These are phyloP conservation scores for Pelecanoides urinatrix DNA, from an alignment of 2,113 vertebrate genomes.

Conservation along the genomic window DNA sequence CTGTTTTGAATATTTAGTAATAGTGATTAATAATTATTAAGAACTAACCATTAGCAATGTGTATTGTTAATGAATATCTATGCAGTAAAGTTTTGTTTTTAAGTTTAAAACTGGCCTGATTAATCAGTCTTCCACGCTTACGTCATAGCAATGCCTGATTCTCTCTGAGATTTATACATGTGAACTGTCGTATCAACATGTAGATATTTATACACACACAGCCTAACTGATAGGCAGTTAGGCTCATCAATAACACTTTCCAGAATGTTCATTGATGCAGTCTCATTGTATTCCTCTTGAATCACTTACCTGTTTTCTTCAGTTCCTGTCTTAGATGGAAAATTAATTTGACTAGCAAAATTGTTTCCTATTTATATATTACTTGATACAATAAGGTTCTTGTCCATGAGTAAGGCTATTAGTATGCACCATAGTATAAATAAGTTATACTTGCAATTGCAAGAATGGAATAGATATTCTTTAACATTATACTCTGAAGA, in stretches of 20 bases:
- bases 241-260: background rate
- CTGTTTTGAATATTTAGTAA: background rate
- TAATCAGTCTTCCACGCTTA: background rate
- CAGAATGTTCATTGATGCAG: background rate
- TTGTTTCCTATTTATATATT: background rate
- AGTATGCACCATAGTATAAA: background rate
- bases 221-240: background rate
- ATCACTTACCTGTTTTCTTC: background rate
- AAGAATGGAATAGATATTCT: background rate
- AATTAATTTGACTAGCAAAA: background rate
- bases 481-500: background rate
- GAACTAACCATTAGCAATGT: background rate
- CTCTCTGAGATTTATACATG: background rate
- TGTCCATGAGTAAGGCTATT: background rate
- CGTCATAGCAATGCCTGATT: background rate
- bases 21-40: background rate
- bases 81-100: slow-evolving; percentile 41
- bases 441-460: background rate
- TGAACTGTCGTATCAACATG: background rate
- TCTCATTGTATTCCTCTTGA: background rate
- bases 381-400: background rate
- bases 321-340: background rate
- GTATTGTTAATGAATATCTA: background rate
- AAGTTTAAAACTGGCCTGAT: slow-evolving; percentile 11
- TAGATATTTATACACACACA: background rate